Evolutionary conservation across 1,140 invertebrate genomes (phyloP), one percentile per base, ranked within the genome.

Genomic region (Rhyacophila brunnea): DNA sequence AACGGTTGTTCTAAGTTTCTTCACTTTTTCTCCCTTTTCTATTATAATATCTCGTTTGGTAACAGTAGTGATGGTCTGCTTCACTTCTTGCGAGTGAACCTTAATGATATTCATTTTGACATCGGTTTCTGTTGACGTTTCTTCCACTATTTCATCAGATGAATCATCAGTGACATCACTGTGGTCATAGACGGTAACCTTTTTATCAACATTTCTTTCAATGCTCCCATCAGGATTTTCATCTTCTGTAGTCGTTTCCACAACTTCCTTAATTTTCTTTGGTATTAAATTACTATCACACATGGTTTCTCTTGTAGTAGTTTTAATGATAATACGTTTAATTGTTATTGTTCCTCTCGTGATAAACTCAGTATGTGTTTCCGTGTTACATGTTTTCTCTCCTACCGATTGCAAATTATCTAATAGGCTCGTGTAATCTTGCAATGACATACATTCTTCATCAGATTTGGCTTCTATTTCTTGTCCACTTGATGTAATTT

Each of bases 1-100:
- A 35, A 74, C 59, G 9, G 75, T 79, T 1, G 75, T 79, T 58
- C 71, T 72, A 6, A 76, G 60, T 40, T 72, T 60, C 69, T 74
- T 76, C n/a, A 35, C 10, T 57, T 68, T 73, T 34, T 44, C 58
- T n/a, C 74, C 72, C 64, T 69, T 68, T 20, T 70, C 38, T 64
- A 63, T 67, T 56, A 78, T 65, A 3, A 73, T 75, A 67, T 79
- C 77, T 66, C 74, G 74, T 63, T 73, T 77, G 13, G 77, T 79
- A 2, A 70, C 68, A 38, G 74, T 78, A 11, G 75, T 78, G 10
- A 78, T 50, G n/a, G 75, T 79, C 71, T 77, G 75, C 43, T 76
- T 67, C 7, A 79, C 69, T 62, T 76, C 75, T 47, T 71, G 50
- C 58, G 71, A 70, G 56, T 77, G 72, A 68, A 75, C 72, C 51